A percentile compares a stretch with the other conserved stretches of the same genome.
Evolutionary conservation across 2,888 invertebrate genomes (phyloP).

Genomic region (Chalcosyrphus nemorum): DNA sequence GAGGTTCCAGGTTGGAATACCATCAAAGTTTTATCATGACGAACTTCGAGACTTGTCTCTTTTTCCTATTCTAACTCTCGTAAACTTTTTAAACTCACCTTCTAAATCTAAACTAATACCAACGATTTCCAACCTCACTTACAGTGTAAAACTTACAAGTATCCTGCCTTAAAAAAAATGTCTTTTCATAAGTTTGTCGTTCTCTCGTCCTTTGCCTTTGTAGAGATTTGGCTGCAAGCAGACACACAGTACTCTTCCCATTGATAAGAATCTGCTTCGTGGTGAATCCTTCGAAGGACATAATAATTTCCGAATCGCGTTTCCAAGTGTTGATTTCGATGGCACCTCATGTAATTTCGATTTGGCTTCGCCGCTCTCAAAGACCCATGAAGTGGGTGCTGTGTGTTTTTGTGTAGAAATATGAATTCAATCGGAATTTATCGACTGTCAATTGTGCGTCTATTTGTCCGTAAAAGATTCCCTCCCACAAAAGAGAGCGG

Average conservation of each 20-base stretch:
- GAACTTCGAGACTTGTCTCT: too few species aligned
- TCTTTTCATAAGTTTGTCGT: slow-evolving; percentile 13
- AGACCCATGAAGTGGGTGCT: slow-evolving; percentile 1
- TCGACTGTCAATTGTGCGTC: slow-evolving; percentile 67
- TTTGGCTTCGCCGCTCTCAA: background rate
- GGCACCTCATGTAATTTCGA: slow-evolving; percentile 56
- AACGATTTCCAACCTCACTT: background rate
- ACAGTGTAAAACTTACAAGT: slow-evolving; percentile 49
- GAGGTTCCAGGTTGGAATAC: too few species aligned
- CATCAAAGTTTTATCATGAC: too few species aligned
- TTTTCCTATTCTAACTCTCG: too few species aligned
- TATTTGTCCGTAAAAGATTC: slow-evolving; percentile 7
- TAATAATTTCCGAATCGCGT: slow-evolving; percentile 72
- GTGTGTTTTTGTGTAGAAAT: slow-evolving; percentile 14
- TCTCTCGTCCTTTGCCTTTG: slow-evolving; percentile 14
- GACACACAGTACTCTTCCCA: background rate
- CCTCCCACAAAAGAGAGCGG: slow-evolving; percentile 35
- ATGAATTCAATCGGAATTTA: slow-evolving; percentile 57
- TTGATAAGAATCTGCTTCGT: slow-evolving; percentile 66
- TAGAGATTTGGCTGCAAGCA: slow-evolving; percentile 14
- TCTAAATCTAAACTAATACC: too few species aligned
- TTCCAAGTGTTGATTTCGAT: slow-evolving; percentile 68
- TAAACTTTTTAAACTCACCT: too few species aligned
- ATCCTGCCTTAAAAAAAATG: background rate
- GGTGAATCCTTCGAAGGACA: slow-evolving; percentile 63